Evolutionary conservation across 2,113 vertebrate species (phyloP).

Genomic region (Spea bombifrons): DNA sequence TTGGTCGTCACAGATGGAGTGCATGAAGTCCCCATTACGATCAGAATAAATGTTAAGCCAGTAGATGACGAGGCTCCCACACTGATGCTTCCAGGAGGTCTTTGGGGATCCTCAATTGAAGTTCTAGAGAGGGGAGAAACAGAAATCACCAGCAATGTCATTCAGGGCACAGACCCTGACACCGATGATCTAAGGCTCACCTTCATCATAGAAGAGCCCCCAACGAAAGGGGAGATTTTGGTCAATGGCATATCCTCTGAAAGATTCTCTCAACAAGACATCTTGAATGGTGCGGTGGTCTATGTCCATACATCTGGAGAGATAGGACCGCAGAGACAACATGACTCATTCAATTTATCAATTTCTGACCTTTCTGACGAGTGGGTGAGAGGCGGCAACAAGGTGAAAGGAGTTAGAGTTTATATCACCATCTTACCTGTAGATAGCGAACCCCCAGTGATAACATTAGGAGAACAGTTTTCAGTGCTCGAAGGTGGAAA

Average conservation of each 20-base stretch:
- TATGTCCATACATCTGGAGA: conserved; percentile 62
- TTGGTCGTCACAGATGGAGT: conserved; percentile 61
- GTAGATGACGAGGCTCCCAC: conserved; percentile 52
- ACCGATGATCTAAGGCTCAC: conserved; percentile 52
- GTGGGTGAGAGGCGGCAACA: conserved; percentile 53
- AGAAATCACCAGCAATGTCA: conserved; percentile 55
- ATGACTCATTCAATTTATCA: conserved; percentile 60
- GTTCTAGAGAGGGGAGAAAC: conserved; percentile 59
- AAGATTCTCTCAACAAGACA: conserved; percentile 60
- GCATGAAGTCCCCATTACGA: conserved; percentile 55
- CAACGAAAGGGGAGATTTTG: conserved; percentile 56
- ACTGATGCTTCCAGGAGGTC: conserved; percentile 47
- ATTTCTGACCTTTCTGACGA: conserved; percentile 55
- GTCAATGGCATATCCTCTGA: conserved; percentile 52
- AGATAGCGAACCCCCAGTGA: conserved; percentile 66
- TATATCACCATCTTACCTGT: conserved; percentile 59
- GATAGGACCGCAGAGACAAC: conserved; percentile 56
- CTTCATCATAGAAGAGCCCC: conserved; percentile 59
- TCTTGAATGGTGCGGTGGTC: conserved; percentile 55
- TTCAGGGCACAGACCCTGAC: conserved; percentile 53
- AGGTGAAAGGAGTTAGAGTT: conserved; percentile 53
- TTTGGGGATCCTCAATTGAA: conserved; percentile 53
- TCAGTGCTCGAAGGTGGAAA: conserved; percentile 75
- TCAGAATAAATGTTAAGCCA: conserved; percentile 54
- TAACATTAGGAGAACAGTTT: conserved; percentile 64